A percentile compares a stretch with the other conserved stretches of the same genome.
Evolutionary conservation across 2,113 vertebrate species (phyloP).

Genomic region (Albula goreensis): DNA sequence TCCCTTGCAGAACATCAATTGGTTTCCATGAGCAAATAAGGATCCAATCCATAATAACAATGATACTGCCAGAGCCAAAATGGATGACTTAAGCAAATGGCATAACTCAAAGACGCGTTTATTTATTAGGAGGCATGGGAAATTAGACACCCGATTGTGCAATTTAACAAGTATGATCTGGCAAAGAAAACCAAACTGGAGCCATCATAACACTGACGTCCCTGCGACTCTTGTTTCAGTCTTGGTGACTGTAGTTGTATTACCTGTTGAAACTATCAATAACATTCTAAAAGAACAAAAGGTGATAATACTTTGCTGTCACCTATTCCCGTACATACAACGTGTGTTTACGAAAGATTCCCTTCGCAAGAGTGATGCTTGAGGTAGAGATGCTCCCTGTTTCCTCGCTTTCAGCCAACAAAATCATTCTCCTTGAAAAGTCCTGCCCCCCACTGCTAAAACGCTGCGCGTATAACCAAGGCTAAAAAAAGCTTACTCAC

Average conservation of each 20-base stretch:
- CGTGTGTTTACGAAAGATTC: background rate
- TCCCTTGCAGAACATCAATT: constrained; percentile 43
- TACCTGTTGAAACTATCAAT: constrained; percentile 18
- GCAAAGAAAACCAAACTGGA: constrained; percentile 6
- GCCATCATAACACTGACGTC: background rate
- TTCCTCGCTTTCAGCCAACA: background rate
- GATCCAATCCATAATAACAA: constrained; percentile 34
- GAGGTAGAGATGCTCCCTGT: background rate
- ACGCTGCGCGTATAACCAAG: background rate
- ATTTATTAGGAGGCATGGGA: constrained; percentile 30
- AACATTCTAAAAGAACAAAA: background rate
- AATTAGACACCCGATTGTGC: constrained; percentile 39
- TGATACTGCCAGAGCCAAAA: constrained; percentile 35
- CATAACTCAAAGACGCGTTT: constrained; percentile 38
- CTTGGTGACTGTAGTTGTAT: constrained; percentile 6
- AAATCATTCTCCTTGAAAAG: background rate
- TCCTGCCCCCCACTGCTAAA: background rate
- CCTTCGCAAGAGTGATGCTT: background rate
- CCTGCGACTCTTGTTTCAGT: constrained; percentile 23
- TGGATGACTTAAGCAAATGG: constrained; percentile 37
- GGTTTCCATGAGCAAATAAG: constrained; percentile 43
- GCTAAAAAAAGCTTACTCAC: background rate
- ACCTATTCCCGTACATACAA: background rate
- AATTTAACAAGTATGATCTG: constrained; percentile 41
- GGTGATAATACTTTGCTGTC: background rate